Evolutionary conservation across 2,888 invertebrate genomes (phyloP), one percentile per base, ranked within the genome.

Genomic region (Agriotes lineatus): DNA sequence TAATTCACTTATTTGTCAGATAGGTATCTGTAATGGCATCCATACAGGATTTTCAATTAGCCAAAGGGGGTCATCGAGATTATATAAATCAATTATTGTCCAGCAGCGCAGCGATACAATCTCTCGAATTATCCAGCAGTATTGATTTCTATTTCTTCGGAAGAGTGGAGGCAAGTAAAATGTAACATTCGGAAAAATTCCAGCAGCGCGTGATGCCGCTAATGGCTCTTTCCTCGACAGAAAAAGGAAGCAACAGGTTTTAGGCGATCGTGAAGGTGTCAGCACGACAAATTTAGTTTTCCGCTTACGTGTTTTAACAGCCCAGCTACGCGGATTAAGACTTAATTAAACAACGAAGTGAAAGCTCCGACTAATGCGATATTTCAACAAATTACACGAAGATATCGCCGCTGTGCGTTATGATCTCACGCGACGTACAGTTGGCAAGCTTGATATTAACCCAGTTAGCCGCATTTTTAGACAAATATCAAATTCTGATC

Each of bases 281-380:
- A 52, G 35, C 18, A 18, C 7, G 52, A 12, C 33, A 16, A 52
- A 52, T 30, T 19, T 6, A 33, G 25, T 52, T 52, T 52, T 52
- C 52, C 35, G 52, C 52, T 52, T 52, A 52, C 52, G 52, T 48
- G 48, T 48, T 52, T 52, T 35, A 16, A 33, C 33, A 1, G 18
- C 18, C n/a, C 10, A 18, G 9, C 12, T 48, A 48, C 22, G 19
- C 33, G 52, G 33, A 52, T 35, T 30, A 30, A 33, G 16, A 52
- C 33, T 52, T 52, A 30, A 52, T 52, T 52, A 52, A 52, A 52
- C 52, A 33, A 52, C 52, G n/a, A 52, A 52, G 52, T 52, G 52
- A 52, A 52, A 52, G 52, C 52, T 52, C 33, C 33, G 16, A 52
- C 52, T 48, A 52, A 52, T 52, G 52, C 18, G 52, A 48, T 48